A percentile compares a stretch with the other conserved stretches of the same genome.
phyloP scores from a whole-genome alignment of 2,888 invertebrate species.

The Hemistola chrysoprasaria region DNA sequence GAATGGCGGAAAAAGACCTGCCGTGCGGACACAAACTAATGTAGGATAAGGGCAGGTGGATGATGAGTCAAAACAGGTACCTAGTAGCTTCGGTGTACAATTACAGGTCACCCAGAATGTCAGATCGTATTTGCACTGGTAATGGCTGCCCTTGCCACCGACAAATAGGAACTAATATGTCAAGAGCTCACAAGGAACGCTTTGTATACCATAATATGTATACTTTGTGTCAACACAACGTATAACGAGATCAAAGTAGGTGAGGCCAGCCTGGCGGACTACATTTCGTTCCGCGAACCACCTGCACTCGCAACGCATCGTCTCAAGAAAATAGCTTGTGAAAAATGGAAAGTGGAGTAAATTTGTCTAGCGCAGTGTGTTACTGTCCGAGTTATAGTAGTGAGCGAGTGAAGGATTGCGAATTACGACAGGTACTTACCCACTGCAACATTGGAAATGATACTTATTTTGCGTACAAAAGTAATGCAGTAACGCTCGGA shows the following conservation, averaged over 20 bases:
- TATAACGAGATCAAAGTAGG: conserved; percentile 61
- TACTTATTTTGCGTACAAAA: conserved; percentile 38
- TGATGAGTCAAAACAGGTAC: too few species aligned
- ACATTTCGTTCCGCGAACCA: conserved; percentile 67
- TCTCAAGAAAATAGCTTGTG: conserved; percentile 68
- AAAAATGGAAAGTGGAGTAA: conserved; percentile 80
- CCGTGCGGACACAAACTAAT: too few species aligned
- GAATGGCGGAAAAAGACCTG: too few species aligned
- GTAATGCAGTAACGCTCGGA: conserved; percentile 35
- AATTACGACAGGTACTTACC: too few species aligned
- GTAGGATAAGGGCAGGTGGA: too few species aligned
- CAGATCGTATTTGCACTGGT: conserved; percentile 32
- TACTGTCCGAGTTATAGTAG: conserved; percentile 63
- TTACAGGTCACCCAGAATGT: conserved; percentile 27
- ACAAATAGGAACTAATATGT: conserved; percentile 36
- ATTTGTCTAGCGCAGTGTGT: conserved; percentile 72
- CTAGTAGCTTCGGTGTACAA: conserved; percentile 22
- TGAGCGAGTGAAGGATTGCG: conserved; percentile 48
- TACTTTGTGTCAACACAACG: conserved; percentile 52
- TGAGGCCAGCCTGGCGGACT: conserved; percentile 54
- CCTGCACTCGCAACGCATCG: conserved; percentile 58
- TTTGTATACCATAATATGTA: conserved; percentile 30
- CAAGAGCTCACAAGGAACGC: conserved; percentile 33
- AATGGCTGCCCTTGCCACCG: conserved; percentile 28
- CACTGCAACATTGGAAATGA: conserved; percentile 56